Conservation (phyloP, 2,888 invertebrate species). For the Schizaphis graminum region DNA sequence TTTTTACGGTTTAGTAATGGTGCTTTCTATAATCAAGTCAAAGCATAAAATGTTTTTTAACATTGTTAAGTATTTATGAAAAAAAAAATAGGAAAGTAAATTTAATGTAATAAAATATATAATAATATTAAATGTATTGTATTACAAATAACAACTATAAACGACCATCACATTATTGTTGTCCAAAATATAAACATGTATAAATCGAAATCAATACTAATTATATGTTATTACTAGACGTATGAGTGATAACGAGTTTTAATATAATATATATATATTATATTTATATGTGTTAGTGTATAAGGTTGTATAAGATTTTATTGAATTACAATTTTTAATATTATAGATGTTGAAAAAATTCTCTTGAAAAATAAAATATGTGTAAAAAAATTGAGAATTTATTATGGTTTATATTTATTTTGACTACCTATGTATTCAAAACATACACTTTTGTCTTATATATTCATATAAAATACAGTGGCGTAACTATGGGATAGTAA, state of each 20-base stretch:
- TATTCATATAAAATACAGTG: no score
- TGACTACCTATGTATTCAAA: background rate
- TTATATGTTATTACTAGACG: constrained; percentile 30
- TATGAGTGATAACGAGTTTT: constrained; percentile 53
- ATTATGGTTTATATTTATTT: background rate
- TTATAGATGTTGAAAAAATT: constrained; percentile 41
- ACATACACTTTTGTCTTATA: background rate
- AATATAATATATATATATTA: constrained; percentile 28
- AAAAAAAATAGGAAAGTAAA: constrained; percentile 24
- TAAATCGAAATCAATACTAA: constrained; percentile 43
- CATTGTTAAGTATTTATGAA: constrained; percentile 26
- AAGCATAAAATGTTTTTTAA: constrained; percentile 30
- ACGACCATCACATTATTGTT: background rate
- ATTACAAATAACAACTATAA: background rate
- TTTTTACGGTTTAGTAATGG: constrained; percentile 50
- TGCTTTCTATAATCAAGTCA: constrained; percentile 39
- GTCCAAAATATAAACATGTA: background rate
- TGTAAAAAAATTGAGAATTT: constrained; percentile 2
- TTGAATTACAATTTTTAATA: constrained; percentile 51
- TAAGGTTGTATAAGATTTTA: constrained; percentile 55
- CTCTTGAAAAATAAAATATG: constrained; percentile 44
- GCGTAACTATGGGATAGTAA: no score
- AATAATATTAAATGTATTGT: background rate
- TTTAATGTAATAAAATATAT: constrained; percentile 23
- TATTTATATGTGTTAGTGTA: constrained; percentile 35